These are phyloP conservation scores for Cancer borealis DNA, from an alignment of 2,888 invertebrate genomes.

Conservation along the genomic window DNA sequence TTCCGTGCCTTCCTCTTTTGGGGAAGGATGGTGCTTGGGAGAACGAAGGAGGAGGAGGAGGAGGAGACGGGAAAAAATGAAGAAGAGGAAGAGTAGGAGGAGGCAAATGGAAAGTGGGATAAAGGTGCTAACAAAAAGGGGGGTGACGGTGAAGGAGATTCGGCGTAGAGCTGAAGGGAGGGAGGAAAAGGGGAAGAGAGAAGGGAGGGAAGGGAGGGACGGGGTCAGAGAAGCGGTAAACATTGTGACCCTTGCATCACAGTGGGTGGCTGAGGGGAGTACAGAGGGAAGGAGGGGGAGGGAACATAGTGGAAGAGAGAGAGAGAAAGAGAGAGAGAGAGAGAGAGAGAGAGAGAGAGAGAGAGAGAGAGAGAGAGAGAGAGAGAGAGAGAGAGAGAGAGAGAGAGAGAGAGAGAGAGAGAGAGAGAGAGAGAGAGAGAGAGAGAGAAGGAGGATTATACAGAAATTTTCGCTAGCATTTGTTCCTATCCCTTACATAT, in stretches of 20 bases:
- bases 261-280: not conserved
- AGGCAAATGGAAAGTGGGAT: not conserved
- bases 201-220: not conserved
- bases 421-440: conserved; percentile 45
- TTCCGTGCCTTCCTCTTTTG: not conserved
- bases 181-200: not conserved
- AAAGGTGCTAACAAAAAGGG: not conserved
- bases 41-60: not conserved
- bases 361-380: not conserved
- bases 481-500: not conserved
- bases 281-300: not conserved
- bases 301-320: not conserved
- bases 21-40: not conserved
- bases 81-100: not conserved
- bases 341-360: not conserved
- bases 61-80: not conserved
- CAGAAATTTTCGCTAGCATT: too few relatives aligned
- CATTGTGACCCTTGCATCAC: not conserved
- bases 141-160: not conserved
- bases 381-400: not conserved
- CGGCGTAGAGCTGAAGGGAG: not conserved
- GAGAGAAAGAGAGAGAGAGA: conserved; percentile 49
- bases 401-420: conserved; percentile 45
- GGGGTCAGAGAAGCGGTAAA: not conserved
- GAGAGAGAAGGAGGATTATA: not conserved